Evolutionary conservation across 1,140 invertebrate genomes (phyloP).

Genomic region (Calliphora vicina): DNA sequence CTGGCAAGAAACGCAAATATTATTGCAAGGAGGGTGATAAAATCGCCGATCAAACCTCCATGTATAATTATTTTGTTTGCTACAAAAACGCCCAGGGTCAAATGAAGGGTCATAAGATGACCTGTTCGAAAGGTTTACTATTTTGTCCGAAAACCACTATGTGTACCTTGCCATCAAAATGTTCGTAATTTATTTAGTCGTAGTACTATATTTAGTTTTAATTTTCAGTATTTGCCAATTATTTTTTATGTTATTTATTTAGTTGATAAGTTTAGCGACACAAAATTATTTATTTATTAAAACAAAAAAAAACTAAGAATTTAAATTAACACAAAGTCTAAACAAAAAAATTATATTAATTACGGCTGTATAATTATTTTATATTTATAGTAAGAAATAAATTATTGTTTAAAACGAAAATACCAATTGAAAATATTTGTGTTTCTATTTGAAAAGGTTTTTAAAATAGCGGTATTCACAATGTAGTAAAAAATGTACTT

Average conservation of each 20-base stretch:
- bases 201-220: background rate
- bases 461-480: too few species aligned
- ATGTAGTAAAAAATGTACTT: too few species aligned
- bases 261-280: background rate
- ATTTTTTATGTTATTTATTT: background rate
- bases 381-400: too few species aligned
- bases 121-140: slow-evolving; percentile 55
- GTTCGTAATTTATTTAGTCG: slow-evolving; percentile 37
- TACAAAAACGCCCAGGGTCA: slow-evolving; percentile 56
- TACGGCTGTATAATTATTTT: too few species aligned
- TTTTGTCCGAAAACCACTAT: slow-evolving; percentile 55
- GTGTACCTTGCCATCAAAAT: slow-evolving; percentile 57
- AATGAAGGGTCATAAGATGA: slow-evolving; percentile 62
- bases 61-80: slow-evolving; percentile 60
- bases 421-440: too few species aligned
- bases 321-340: background rate
- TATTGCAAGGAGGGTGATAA: slow-evolving; percentile 61
- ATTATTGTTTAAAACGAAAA: too few species aligned
- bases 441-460: too few species aligned
- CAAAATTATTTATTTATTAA: slow-evolving; percentile 1
- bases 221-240: background rate
- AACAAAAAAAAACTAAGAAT: background rate
- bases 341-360: too few species aligned
- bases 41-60: slow-evolving; percentile 59
- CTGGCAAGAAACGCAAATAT: slow-evolving; percentile 55